Conservation (phyloP, 2,888 invertebrate genomes). For the Coecobrya sp. region DNA sequence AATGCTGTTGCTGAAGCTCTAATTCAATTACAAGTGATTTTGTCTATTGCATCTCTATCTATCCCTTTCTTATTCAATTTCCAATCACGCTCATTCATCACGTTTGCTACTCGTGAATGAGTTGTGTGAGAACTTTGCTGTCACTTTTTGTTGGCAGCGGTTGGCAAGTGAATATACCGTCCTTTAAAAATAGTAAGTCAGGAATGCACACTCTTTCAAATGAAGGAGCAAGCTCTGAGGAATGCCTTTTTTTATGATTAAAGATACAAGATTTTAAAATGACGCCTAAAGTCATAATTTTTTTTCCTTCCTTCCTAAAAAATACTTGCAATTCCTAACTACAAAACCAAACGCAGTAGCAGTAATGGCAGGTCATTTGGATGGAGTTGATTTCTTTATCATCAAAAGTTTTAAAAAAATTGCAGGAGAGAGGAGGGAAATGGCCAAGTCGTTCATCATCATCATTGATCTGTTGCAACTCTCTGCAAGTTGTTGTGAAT, state of each 20-base stretch:
- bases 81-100: constrained; percentile 38
- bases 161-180: not conserved
- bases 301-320: not conserved
- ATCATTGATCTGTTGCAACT: no score
- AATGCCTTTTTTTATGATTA: no score
- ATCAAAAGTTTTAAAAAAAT: not conserved
- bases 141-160: not conserved
- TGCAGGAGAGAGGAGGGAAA: no score
- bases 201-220: no score
- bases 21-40: constrained; percentile 23
- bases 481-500: no score
- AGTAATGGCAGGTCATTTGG: not conserved
- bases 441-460: no score
- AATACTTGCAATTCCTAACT: not conserved
- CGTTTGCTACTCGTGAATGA: constrained; percentile 21
- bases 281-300: not conserved
- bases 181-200: not conserved
- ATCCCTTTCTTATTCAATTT: not conserved
- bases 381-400: not conserved
- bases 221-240: no score
- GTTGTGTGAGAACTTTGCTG: constrained; percentile 22
- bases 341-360: not conserved
- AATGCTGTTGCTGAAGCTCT: not conserved
- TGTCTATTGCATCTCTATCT: not conserved
- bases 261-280: not conserved